Percentiles rank a stretch among this genome's conserved stretches.
phyloP scores from a whole-genome alignment of 2,113 vertebrate species.

The Nothoprocta perdicaria region DNA sequence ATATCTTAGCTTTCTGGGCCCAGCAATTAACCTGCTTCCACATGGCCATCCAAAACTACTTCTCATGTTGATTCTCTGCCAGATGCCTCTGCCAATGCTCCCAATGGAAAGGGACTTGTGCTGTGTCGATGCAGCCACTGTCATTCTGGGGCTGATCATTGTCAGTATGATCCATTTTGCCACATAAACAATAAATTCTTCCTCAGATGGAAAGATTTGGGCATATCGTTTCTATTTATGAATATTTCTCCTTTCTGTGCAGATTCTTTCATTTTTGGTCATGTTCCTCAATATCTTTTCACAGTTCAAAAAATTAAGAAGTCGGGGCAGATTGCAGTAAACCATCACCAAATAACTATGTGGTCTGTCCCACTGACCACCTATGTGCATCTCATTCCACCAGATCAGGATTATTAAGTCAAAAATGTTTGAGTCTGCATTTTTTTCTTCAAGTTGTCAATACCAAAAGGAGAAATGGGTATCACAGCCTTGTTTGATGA shows the following conservation, averaged over 20 bases:
- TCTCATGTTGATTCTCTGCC: background rate
- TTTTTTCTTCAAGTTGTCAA: background rate
- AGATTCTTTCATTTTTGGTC: rapidly evolving
- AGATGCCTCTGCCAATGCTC: background rate
- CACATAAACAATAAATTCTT: background rate
- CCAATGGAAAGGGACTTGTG: background rate
- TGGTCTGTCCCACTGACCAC: too few relatives aligned
- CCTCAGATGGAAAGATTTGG: background rate
- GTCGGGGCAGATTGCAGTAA: background rate
- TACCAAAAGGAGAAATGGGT: background rate
- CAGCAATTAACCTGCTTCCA: background rate
- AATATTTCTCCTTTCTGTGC: background rate
- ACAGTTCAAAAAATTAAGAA: rapidly evolving
- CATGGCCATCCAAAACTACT: rapidly evolving
- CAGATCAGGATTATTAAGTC: background rate
- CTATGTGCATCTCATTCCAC: background rate
- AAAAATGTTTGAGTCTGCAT: rapidly evolving
- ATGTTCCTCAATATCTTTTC: rapidly evolving
- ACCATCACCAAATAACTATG: background rate
- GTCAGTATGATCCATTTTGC: rapidly evolving
- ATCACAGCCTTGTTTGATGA: background rate
- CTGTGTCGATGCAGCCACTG: background rate
- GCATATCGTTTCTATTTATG: background rate
- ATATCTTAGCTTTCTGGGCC: background rate
- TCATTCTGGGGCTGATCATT: background rate